phyloP scores from a whole-genome alignment of 1,140 invertebrate genomes.

The Drosophila gunungcola region DNA sequence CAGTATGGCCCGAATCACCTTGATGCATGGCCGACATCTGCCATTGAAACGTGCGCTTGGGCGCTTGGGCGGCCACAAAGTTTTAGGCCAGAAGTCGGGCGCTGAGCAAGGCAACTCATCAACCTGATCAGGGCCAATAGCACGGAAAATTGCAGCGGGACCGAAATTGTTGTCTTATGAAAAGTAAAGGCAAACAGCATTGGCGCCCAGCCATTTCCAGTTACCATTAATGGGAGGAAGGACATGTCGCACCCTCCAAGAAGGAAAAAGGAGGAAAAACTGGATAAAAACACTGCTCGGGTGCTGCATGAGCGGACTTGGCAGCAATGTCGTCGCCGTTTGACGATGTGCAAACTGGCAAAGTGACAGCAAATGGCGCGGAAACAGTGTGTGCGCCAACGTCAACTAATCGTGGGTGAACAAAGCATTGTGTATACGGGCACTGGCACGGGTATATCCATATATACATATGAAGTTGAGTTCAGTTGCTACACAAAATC shows the following conservation, averaged over 20 bases:
- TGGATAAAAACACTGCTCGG: constrained; percentile 30
- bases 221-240: constrained; percentile 67
- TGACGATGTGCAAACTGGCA: constrained; percentile 82
- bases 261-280: constrained; percentile 8
- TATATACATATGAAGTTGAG: constrained; percentile 25
- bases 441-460: constrained; percentile 68
- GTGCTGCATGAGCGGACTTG: constrained; percentile 78
- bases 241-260: constrained; percentile 32
- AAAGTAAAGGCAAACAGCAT: constrained; percentile 71
- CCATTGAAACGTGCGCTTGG: constrained; percentile 48
- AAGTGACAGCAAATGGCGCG: constrained; percentile 83
- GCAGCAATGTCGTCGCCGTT: constrained; percentile 50
- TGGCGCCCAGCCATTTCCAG: constrained; percentile 74
- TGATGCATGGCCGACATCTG: constrained; percentile 31
- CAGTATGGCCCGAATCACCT: constrained; percentile 4
- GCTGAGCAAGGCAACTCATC: constrained; percentile 32
- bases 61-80: constrained; percentile 46
- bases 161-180: constrained; percentile 62
- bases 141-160: constrained; percentile 72
- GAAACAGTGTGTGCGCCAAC: constrained; percentile 75
- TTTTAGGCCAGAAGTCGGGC: constrained; percentile 51
- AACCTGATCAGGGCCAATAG: constrained; percentile 72
- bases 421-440: constrained; percentile 59
- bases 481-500: constrained; percentile 73
- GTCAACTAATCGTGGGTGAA: constrained; percentile 82